Base-by-base conservation (phyloP, 2,113 vertebrate species). In the Pimephales promelas region DNA sequence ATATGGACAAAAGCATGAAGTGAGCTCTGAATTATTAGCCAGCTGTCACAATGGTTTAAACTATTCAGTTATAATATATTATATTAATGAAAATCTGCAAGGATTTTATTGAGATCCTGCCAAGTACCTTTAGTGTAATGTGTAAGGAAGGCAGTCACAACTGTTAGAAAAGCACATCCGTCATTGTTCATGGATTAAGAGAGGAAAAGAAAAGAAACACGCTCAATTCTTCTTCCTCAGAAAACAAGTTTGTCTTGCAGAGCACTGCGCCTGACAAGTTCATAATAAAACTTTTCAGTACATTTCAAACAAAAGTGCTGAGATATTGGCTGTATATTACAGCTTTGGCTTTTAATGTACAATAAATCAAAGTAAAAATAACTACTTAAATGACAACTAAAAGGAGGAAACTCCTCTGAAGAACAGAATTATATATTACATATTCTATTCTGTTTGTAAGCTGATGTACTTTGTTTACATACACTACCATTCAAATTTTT, bases 151-250 rank as follows among this genome's bases (percentile, higher is more conserved):
- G 16, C 54, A 28, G 47, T 61, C 77, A 79, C 43, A 84, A 66
- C 74, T 77, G 34, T 83, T 80, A 40, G 49, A 47, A 49, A 70
- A 49, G n/a, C 79, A 83, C 76, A 75, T 73, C 85, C 81, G 83
- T 84, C 86, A 89, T 87, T 83, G 80, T 79, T 13, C 59, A 87
- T 86, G 86, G 88, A 88, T 87, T 87, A 84, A 78, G 22, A 72
- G 20, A 66, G 62, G 28, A 28, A 28, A 28, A 28, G 28, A 28
- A 28, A 28, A 28, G 28, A 28, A 28, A 28, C 28, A 28, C 28
- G 2, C 28, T 28, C 28, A 72, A 68, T 28, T 54, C 56, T 47
- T 16, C 13, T 74, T 79, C 54, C 76, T 18, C 71, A 78, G 49
- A 83, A 82, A 80, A 77, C 8, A 83, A 89, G 57, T 83, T 49